Evolutionary conservation across 2,113 vertebrate species (phyloP).

Genomic region (Xiphophorus couchianus): DNA sequence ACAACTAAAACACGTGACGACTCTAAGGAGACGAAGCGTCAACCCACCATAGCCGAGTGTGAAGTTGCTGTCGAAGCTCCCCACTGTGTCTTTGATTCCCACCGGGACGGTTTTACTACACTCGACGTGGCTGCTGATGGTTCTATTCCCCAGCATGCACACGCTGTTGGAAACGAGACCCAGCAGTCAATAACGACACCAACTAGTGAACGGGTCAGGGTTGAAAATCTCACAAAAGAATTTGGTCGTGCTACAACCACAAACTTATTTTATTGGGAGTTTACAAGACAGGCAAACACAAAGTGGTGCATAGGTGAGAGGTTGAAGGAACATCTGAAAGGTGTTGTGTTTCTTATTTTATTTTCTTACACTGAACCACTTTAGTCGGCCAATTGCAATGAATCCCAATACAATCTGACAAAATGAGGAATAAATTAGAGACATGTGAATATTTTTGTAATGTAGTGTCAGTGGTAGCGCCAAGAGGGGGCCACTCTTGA

Average conservation of each 20-base stretch:
- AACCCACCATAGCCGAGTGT: slow-evolving; percentile 35
- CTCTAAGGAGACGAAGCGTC: background rate
- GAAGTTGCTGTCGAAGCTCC: slow-evolving; percentile 31
- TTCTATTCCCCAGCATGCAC: slow-evolving; percentile 90
- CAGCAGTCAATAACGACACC: background rate
- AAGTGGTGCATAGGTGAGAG: no score
- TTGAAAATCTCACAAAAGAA: background rate
- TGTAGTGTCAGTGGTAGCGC: no score
- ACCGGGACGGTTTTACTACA: slow-evolving; percentile 75
- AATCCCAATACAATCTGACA: background rate
- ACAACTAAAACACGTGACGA: background rate
- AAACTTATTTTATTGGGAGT: background rate
- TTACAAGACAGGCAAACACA: background rate
- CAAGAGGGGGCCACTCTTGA: no score
- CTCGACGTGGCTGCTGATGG: slow-evolving; percentile 76
- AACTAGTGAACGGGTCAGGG: no score
- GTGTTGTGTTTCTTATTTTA: no score
- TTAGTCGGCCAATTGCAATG: no score
- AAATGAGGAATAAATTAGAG: background rate
- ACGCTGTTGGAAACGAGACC: slow-evolving; percentile 72
- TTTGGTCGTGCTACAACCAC: background rate
- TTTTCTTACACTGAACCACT: background rate
- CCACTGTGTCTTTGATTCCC: slow-evolving; percentile 3
- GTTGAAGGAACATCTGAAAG: background rate
- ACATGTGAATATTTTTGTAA: background rate